phyloP scores from a whole-genome alignment of 2,113 vertebrate species.

The Peromyscus polionotus region DNA sequence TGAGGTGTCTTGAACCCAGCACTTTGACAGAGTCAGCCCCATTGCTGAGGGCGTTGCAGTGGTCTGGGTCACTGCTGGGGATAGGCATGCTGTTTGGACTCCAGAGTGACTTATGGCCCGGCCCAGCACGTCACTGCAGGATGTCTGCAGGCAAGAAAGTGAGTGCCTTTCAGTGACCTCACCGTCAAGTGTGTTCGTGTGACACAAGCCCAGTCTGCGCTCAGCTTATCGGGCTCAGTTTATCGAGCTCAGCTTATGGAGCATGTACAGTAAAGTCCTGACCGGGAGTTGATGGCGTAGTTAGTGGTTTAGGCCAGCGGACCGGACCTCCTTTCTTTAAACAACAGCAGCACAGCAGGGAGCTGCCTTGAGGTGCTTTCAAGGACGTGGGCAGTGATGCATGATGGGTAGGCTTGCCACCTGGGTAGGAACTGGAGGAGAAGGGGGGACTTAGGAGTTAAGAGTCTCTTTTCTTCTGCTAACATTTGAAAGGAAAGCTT shows the following conservation, averaged over 20 bases:
- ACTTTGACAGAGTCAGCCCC: rapidly evolving
- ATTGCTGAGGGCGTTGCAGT: background rate
- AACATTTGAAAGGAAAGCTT: constrained; percentile 30
- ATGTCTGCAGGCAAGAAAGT: background rate
- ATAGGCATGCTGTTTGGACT: background rate
- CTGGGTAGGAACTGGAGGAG: background rate
- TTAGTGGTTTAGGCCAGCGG: background rate
- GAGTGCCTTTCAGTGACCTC: background rate
- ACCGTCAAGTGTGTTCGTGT: background rate
- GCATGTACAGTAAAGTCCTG: rapidly evolving
- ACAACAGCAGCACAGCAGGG: background rate
- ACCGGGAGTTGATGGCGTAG: background rate
- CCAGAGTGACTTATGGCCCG: background rate
- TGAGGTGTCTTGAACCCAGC: background rate
- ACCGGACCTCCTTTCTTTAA: background rate
- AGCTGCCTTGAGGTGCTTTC: background rate
- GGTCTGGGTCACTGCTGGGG: background rate
- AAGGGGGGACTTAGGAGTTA: background rate
- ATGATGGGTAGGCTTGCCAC: background rate
- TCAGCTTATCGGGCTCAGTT: too few species aligned
- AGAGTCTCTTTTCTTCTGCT: background rate
- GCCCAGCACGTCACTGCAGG: background rate
- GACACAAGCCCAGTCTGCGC: background rate
- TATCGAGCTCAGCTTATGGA: too few species aligned
- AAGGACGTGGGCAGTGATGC: background rate